Evolutionary conservation across 2,113 vertebrate species (phyloP), one percentile per base, ranked within the genome.

Genomic region (Thymallus thymallus): DNA sequence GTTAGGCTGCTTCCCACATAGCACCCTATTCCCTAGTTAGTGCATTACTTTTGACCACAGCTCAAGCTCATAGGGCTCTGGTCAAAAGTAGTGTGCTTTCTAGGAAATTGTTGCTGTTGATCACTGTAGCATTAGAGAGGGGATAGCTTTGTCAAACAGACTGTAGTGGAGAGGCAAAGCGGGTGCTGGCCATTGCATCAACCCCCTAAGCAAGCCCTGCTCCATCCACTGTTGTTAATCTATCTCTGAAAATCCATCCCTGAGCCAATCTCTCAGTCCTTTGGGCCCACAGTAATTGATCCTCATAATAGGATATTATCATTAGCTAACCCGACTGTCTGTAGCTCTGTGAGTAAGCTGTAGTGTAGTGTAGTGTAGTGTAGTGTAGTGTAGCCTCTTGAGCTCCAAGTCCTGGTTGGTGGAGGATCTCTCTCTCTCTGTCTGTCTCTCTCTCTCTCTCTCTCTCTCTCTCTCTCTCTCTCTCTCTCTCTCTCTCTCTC

Each of bases 251-350:
- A 41, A 41, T 2, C 35, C 35, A 41, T 51, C 48, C 48, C 48
- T 87, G 73, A 12, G 77, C 86, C 70, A 10, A n/a, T 60, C 71
- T 78, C 75, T 68, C 71, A 71, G 80, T 87, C 82, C 86, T 22
- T 68, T 72, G 76, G 88, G 86, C 72, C 48, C 16, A 51, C 48
- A 18, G 62, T 84, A 86, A 92, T 92, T 90, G 90, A 94, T 90
- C 88, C 74, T 82, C 75, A 70, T 86, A n/a, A n/a, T n/a, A n/a
- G n/a, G n/a, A n/a, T n/a, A n/a, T n/a, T n/a, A 83, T 89, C 80
- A 83, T 88, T 88, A 88, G 76, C 76, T 5, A 85, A 88, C 88
- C 9, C 35, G 9, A 41, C 35, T 41, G 35, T 2, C 35, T 41
- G 35, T 41, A 41, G 35, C 35, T 41, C 35, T 77, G 75, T 85